Percentiles rank a stretch among this genome's conserved stretches.
Conservation (phyloP, 1,140 invertebrate genomes). For the Trigoniulus corallinus region DNA sequence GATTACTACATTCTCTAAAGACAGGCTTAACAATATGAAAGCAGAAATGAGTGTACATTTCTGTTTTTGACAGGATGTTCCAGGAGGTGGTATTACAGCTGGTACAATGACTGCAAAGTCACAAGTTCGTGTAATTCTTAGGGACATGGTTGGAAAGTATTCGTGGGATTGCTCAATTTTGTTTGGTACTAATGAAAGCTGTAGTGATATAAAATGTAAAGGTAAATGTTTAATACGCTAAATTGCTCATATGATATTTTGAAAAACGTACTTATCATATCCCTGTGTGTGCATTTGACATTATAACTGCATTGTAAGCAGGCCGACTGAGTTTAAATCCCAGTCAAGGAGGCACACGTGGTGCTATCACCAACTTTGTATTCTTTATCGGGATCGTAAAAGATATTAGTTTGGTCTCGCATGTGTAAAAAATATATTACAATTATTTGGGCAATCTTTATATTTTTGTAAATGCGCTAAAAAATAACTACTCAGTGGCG, state of each 20-base stretch:
- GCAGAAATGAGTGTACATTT: not conserved
- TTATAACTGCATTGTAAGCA: not conserved
- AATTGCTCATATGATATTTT: no score
- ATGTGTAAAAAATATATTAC: no score
- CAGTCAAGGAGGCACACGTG: no score
- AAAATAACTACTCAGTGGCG: no score
- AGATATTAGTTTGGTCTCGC: no score
- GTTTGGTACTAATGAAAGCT: conserved; percentile 36
- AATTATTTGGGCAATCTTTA: no score
- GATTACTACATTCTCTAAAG: not conserved
- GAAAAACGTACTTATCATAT: no score
- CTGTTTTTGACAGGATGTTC: conserved; percentile 36
- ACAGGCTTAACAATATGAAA: not conserved
- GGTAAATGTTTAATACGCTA: not conserved
- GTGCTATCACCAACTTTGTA: no score
- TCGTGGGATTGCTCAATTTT: conserved; percentile 89
- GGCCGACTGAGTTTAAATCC: not conserved
- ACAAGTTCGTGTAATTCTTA: conserved; percentile 62
- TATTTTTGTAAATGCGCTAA: no score
- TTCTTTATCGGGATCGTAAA: no score
- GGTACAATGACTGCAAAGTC: conserved; percentile 39
- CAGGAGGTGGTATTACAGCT: conserved; percentile 66
- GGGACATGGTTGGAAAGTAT: conserved; percentile 89
- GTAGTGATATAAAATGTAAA: not conserved
- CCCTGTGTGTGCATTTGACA: no score